Evolutionary conservation across 2,888 invertebrate species (phyloP).

Genomic region (Nasonovia ribisnigri): DNA sequence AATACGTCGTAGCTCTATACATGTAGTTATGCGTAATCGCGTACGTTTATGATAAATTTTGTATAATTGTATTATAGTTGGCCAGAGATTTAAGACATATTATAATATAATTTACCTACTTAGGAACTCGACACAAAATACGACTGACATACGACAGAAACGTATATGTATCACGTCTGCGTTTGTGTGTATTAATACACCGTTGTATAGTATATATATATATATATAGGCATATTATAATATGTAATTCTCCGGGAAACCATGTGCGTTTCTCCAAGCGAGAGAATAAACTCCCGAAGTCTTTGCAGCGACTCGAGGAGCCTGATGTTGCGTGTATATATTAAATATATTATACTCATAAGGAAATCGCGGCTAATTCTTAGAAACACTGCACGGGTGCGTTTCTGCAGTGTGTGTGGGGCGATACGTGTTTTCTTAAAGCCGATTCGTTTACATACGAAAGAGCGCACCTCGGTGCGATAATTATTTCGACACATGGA

Average conservation of each 20-base stretch:
- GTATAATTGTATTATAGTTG: not conserved
- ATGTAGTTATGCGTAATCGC: not conserved
- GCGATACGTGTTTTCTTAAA: constrained; percentile 27
- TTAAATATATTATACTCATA: not conserved
- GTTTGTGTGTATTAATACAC: not conserved
- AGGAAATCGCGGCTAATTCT: constrained; percentile 50
- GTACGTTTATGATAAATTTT: not conserved
- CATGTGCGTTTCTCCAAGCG: constrained; percentile 30
- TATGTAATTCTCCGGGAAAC: not conserved
- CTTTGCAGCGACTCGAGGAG: not conserved
- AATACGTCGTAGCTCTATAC: not conserved
- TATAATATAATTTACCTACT: not conserved
- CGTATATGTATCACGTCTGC: not conserved
- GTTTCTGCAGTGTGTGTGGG: not conserved
- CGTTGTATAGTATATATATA: too few relatives aligned
- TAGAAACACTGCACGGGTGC: not conserved
- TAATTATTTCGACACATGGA: constrained; percentile 58
- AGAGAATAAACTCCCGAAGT: constrained; percentile 41
- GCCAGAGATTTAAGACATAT: not conserved
- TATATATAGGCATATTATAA: not conserved
- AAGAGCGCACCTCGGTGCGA: constrained; percentile 32
- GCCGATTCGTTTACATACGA: constrained; percentile 54
- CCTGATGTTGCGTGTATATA: not conserved
- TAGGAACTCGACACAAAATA: constrained; percentile 15
- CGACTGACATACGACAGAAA: not conserved